These are phyloP conservation scores for Alloplasta piceator DNA, from an alignment of 2,888 invertebrate genomes.

Conservation along the genomic window DNA sequence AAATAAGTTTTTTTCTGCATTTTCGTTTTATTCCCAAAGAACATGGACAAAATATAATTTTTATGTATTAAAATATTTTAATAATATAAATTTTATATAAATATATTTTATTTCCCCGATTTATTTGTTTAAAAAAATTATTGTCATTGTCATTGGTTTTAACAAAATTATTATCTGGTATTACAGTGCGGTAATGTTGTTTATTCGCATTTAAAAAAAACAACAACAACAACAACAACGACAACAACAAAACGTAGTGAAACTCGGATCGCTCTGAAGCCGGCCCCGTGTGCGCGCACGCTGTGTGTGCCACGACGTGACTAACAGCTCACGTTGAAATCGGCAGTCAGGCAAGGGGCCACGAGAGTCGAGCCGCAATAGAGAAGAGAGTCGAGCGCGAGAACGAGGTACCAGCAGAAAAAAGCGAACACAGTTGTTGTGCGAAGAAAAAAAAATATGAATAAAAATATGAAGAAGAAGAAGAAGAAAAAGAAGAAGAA, in stretches of 20 bases:
- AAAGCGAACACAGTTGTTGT: conserved; percentile 25
- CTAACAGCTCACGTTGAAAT: conserved; percentile 68
- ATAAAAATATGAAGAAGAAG: conserved; percentile 14
- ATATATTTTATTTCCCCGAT: too few species aligned
- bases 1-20: too few species aligned
- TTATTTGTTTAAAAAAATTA: neutral
- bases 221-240: neutral
- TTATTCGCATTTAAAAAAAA: neutral
- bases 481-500: neutral
- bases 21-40: too few species aligned
- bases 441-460: conserved; percentile 35
- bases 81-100: neutral
- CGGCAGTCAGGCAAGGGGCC: conserved; percentile 64
- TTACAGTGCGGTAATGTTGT: conserved; percentile 5
- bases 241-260: conserved; percentile 19
- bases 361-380: conserved; percentile 52
- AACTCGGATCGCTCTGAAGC: conserved; percentile 15
- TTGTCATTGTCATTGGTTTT: neutral
- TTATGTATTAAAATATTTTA: too few species aligned
- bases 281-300: conserved; percentile 59
- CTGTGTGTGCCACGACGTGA: conserved; percentile 69
- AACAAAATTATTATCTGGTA: neutral
- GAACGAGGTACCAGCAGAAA: conserved; percentile 35
- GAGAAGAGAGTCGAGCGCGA: conserved; percentile 58
- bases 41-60: too few species aligned